Conservation (phyloP, 2,797 vertebrate genomes). For the Garrulus glandarius region DNA sequence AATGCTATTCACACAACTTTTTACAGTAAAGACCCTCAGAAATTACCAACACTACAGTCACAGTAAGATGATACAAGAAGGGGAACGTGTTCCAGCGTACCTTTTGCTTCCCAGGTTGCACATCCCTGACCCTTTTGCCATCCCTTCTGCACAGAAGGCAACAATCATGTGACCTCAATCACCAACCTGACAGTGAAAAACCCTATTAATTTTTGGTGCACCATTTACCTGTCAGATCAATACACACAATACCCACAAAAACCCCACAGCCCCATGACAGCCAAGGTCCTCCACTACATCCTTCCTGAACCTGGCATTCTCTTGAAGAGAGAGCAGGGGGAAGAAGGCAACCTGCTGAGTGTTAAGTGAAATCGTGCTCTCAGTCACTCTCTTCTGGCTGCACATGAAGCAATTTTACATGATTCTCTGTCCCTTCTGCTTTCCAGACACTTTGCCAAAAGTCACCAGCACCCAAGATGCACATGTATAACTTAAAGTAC, state of each 20-base stretch:
- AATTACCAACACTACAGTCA: neutral
- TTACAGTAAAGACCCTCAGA: neutral
- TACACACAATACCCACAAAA: neutral
- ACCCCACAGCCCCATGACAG: fast-evolving
- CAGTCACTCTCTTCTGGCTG: neutral
- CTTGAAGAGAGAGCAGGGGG: neutral
- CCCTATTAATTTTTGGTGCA: fast-evolving
- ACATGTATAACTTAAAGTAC: neutral
- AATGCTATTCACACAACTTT: neutral
- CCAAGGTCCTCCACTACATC: neutral
- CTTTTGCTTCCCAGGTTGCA: neutral
- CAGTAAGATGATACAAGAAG: neutral
- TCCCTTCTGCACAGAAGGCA: neutral
- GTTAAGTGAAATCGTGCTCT: fast-evolving
- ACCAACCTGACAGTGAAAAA: neutral
- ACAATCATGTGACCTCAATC: neutral
- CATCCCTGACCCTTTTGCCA: neutral
- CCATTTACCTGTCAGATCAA: neutral
- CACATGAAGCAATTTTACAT: neutral
- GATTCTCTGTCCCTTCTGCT: neutral
- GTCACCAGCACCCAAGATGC: neutral
- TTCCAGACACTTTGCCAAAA: neutral
- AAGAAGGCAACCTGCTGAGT: neutral
- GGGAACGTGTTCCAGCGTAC: neutral
- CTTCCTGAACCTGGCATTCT: neutral